Percentiles rank a stretch among this genome's conserved stretches.
phyloP scores from a whole-genome alignment of 92 coral and sea anemone genomes.

The Epizoanthus fatuus region DNA sequence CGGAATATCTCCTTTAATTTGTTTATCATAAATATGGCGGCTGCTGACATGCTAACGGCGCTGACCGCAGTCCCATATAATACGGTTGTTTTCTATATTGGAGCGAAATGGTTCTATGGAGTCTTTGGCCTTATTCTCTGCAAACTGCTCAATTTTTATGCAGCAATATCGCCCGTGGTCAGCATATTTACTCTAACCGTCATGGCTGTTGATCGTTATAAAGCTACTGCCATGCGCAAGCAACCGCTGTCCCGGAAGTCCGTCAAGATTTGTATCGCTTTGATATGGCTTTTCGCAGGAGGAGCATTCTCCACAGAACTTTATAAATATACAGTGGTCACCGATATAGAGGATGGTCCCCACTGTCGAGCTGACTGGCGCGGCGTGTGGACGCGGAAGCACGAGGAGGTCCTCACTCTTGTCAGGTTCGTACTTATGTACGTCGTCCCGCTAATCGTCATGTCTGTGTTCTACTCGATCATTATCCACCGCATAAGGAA shows the following conservation, averaged over 20 bases:
- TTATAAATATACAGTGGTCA: constrained; percentile 7
- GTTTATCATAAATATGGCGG: constrained; percentile 34
- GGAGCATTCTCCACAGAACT: constrained; percentile 6
- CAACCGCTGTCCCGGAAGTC: constrained; percentile 1
- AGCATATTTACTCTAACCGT: constrained; percentile 18
- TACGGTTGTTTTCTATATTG: neutral
- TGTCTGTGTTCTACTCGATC: constrained; percentile 1
- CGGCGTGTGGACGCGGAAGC: neutral
- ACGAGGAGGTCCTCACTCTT: neutral
- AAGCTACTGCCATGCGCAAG: neutral
- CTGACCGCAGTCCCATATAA: neutral
- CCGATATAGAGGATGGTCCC: neutral
- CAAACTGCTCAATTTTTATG: neutral
- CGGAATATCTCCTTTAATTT: constrained; percentile 35
- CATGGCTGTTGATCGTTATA: constrained; percentile 27
- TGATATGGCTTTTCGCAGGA: constrained; percentile 14
- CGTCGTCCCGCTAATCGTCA: constrained; percentile 15
- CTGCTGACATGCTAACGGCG: constrained; percentile 20
- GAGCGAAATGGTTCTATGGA: constrained; percentile 13
- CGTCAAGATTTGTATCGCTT: constrained; percentile 17
- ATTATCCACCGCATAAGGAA: constrained; percentile 14
- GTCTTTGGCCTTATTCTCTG: constrained; percentile 24
- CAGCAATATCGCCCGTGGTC: neutral
- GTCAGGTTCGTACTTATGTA: constrained; percentile 3
- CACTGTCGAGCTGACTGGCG: neutral